A percentile compares a stretch with the other conserved stretches of the same genome.
phyloP scores from a whole-genome alignment of 2,888 invertebrate species.

The Drosophila prostipennis region DNA sequence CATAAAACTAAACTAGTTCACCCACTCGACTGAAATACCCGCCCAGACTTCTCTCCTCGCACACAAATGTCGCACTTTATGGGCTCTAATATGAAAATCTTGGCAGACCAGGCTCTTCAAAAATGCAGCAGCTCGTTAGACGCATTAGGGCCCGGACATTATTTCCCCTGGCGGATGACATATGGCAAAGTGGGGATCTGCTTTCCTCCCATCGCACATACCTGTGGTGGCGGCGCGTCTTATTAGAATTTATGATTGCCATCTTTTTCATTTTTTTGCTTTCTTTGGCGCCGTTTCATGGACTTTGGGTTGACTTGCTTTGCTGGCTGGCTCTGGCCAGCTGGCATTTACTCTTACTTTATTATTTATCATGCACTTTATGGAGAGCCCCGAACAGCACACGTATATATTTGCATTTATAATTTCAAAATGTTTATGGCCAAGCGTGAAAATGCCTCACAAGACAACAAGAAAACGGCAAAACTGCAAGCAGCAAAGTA shows the following conservation, averaged over 20 bases:
- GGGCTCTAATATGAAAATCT: slow-evolving; percentile 46
- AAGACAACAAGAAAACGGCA: slow-evolving; percentile 32
- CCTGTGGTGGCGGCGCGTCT: slow-evolving; percentile 37
- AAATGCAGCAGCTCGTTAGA: slow-evolving; percentile 49
- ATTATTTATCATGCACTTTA: slow-evolving; percentile 54
- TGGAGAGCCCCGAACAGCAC: slow-evolving; percentile 33
- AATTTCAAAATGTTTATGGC: slow-evolving; percentile 51
- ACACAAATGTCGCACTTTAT: slow-evolving; percentile 49
- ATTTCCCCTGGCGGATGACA: slow-evolving; percentile 36
- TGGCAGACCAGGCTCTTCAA: slow-evolving; percentile 24
- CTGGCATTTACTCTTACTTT: slow-evolving; percentile 47
- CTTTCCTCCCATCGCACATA: slow-evolving; percentile 12
- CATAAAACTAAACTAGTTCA: slow-evolving; percentile 4
- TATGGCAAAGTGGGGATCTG: slow-evolving; percentile 26
- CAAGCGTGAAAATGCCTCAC: slow-evolving; percentile 47
- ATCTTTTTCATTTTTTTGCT: slow-evolving; percentile 25
- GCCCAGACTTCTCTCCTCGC: slow-evolving; percentile 2
- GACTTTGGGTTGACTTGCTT: slow-evolving; percentile 10
- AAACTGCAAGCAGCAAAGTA: slow-evolving; percentile 12
- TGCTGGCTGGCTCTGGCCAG: slow-evolving; percentile 18
- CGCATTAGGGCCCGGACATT: slow-evolving; percentile 41
- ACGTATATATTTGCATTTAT: slow-evolving; percentile 52
- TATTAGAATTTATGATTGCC: slow-evolving; percentile 54
- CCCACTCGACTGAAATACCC: slow-evolving; percentile 3
- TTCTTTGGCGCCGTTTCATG: slow-evolving; percentile 26